These are phyloP conservation scores for Xestobium rufovillosum DNA, from an alignment of 2,888 invertebrate genomes.

Conservation along the genomic window DNA sequence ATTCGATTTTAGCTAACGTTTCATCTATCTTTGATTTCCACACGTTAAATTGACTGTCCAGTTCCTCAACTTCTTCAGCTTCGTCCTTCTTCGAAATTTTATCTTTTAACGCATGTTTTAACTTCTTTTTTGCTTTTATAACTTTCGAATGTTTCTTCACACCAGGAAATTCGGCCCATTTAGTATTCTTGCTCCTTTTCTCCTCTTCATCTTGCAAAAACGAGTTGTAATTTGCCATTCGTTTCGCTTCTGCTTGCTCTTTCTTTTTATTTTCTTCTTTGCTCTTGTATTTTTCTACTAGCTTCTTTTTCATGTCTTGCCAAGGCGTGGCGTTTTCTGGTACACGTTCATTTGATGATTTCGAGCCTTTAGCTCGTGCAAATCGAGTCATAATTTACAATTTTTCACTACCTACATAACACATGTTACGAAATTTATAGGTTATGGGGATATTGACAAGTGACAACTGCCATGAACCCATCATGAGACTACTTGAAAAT, in stretches of 20 bases:
- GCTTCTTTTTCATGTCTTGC: constrained; percentile 61
- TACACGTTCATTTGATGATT: constrained; percentile 61
- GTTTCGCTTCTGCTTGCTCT: constrained; percentile 34
- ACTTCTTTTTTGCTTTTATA: neutral
- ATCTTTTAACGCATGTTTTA: neutral
- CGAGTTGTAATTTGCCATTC: constrained; percentile 29
- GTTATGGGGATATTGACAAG: no score
- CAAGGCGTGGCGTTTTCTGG: constrained; percentile 67
- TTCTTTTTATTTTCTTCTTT: constrained; percentile 46
- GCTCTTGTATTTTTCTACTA: constrained; percentile 47
- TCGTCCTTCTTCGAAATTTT: constrained; percentile 11
- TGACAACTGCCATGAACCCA: no score
- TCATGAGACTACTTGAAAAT: no score
- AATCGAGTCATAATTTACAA: constrained; percentile 58
- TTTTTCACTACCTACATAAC: constrained; percentile 2
- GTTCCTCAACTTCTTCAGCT: constrained; percentile 12
- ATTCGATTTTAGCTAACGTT: constrained; percentile 17
- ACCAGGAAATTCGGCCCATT: constrained; percentile 52
- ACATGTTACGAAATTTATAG: no score
- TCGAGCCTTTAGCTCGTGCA: constrained; percentile 67
- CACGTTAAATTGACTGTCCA: constrained; percentile 18
- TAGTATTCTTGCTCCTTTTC: constrained; percentile 43
- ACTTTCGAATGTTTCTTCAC: constrained; percentile 5
- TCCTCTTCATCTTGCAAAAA: constrained; percentile 42
- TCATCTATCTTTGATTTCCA: constrained; percentile 22